A percentile compares a stretch with the other conserved stretches of the same genome.
Evolutionary conservation across 30 jellyfish, hydroid and myxozoan genomes (phyloP).

Genomic region (Cassiopea xamachana): DNA sequence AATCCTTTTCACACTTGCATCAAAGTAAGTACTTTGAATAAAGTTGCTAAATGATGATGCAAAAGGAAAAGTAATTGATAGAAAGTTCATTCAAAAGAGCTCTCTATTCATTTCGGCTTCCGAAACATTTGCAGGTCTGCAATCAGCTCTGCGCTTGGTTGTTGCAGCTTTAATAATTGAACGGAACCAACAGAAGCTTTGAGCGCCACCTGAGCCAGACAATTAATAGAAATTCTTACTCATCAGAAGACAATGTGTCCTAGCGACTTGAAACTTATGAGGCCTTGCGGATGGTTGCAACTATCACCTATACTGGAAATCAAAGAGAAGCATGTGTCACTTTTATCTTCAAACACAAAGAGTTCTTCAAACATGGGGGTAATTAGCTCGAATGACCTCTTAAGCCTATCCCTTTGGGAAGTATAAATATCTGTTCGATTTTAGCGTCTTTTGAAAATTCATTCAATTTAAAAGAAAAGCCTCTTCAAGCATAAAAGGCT

Average conservation of each 20-base stretch:
- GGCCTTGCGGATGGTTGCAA: background rate
- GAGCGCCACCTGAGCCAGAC: background rate
- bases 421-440: background rate
- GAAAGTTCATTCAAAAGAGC: background rate
- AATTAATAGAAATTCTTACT: too few relatives aligned
- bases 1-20: background rate
- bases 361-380: background rate
- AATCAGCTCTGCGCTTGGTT: too few relatives aligned
- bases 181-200: background rate
- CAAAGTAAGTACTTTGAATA: background rate
- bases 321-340: background rate
- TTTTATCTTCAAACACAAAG: background rate
- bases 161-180: background rate
- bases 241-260: too few relatives aligned
- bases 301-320: background rate
- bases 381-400: background rate
- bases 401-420: background rate
- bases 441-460: background rate
- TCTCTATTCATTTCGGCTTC: background rate
- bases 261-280: background rate
- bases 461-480: too few relatives aligned
- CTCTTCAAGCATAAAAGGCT: background rate
- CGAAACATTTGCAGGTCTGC: background rate
- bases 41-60: background rate
- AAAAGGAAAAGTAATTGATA: background rate